Evolutionary conservation across 2,113 vertebrate genomes (phyloP).

Genomic region (Odontophorus gujanensis): DNA sequence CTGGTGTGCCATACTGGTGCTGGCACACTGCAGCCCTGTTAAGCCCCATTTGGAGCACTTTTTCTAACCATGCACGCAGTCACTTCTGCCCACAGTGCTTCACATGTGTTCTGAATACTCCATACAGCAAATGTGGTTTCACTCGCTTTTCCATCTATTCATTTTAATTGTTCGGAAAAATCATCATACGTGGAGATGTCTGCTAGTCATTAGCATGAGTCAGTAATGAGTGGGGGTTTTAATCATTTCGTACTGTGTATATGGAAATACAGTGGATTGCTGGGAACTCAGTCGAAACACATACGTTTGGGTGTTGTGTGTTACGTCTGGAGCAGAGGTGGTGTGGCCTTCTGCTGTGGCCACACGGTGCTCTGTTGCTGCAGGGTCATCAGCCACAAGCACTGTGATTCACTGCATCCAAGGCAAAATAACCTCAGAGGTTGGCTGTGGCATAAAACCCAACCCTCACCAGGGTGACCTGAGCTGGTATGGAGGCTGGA

Average conservation of each 20-base stretch:
- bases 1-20: neutral
- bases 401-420: neutral
- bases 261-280: neutral
- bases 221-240: neutral
- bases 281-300: neutral
- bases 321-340: neutral
- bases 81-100: neutral
- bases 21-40: neutral
- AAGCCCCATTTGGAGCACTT: neutral
- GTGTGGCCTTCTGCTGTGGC: neutral
- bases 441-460: neutral
- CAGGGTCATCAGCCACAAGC: neutral
- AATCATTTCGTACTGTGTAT: neutral
- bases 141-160: neutral
- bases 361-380: neutral
- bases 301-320: neutral
- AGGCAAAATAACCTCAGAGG: neutral
- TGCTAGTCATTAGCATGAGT: constrained; percentile 14
- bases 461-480: neutral
- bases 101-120: neutral
- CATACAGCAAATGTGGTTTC: neutral
- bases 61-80: neutral
- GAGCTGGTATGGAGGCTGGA: neutral
- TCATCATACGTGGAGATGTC: neutral
- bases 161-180: constrained; percentile 9